Evolutionary conservation across 2,888 invertebrate genomes (phyloP), one percentile per base, ranked within the genome.

Genomic region (Thalpophila matura): DNA sequence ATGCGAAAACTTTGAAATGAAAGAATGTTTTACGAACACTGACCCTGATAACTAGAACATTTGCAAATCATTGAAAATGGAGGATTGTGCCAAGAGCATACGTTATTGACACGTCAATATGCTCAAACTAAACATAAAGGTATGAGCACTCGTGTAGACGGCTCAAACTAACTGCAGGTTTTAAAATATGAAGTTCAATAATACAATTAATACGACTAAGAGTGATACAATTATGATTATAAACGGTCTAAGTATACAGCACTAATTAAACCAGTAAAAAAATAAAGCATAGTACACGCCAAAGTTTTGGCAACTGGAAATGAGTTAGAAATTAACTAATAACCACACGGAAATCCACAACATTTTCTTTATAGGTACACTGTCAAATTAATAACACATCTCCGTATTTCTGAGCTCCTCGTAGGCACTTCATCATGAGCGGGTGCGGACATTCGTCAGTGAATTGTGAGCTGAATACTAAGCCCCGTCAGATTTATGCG

Each of bases 381-480:
- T n/a, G n/a, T n/a, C n/a, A n/a, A n/a, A n/a, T n/a, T n/a, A n/a
- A n/a, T n/a, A n/a, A n/a, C n/a, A n/a, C n/a, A 37, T 18, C 9
- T 35, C 10, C 10, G 1, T 26, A 4, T 29, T 46, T 69, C 61
- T 3, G 3, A 0, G 16, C 51, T 57, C 33, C 6, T 5, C 14
- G 33, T 10, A 3, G 22, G 47, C 33, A 68, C 61, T 69, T 35
- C 61, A 74, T 55, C 61, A 60, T 47, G 38, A 47, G 42, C 10
- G 40, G 20, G 40, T 38, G 45, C 29, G 37, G 38, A 49, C 38
- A 38, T 55, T 29, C 63, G 64, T 71, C 72, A 58, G 49, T 37
- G 71, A 57, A 57, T 68, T 55, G 64, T 53, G 72, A 51, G 80
- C 65, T 66, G 77, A 77, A 79, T 77, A 66, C 53, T 16, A 67